A percentile compares a stretch with the other conserved stretches of the same genome.
Evolutionary conservation across 2,888 invertebrate genomes (phyloP).

Genomic region (Lumbricus terrestris): DNA sequence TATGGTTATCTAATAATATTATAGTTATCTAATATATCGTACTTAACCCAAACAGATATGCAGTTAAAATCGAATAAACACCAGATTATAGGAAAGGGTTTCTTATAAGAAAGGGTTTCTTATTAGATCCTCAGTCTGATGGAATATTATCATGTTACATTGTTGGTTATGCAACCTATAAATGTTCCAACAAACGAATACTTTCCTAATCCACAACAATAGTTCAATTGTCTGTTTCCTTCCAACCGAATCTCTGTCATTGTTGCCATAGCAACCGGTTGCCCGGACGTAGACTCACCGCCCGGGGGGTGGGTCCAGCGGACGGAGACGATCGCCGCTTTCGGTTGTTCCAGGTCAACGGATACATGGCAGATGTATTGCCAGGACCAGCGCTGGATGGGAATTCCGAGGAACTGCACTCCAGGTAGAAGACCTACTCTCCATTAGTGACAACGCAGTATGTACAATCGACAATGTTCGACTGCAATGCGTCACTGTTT

Average conservation of each 20-base stretch:
- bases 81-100: no score
- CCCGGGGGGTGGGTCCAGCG: slow-evolving; percentile 21
- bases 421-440: not conserved
- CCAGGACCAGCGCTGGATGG: slow-evolving; percentile 20
- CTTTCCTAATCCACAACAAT: not conserved
- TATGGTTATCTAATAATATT: not conserved
- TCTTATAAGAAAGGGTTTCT: no score
- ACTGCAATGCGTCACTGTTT: not conserved
- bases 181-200: not conserved
- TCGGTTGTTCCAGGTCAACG: slow-evolving; percentile 22
- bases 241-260: not conserved
- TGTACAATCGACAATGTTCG: no score
- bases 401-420: slow-evolving; percentile 26
- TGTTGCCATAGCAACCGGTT: slow-evolving; percentile 19
- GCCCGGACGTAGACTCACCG: slow-evolving; percentile 27
- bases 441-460: not conserved
- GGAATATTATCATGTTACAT: no score
- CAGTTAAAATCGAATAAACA: no score
- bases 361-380: slow-evolving; percentile 28
- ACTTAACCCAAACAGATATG: not conserved
- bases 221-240: not conserved
- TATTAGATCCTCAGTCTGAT: no score
- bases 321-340: not conserved
- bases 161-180: not conserved
- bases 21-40: not conserved